Base-by-base conservation (phyloP, 2,888 invertebrate species). In the Lithodes maja region DNA sequence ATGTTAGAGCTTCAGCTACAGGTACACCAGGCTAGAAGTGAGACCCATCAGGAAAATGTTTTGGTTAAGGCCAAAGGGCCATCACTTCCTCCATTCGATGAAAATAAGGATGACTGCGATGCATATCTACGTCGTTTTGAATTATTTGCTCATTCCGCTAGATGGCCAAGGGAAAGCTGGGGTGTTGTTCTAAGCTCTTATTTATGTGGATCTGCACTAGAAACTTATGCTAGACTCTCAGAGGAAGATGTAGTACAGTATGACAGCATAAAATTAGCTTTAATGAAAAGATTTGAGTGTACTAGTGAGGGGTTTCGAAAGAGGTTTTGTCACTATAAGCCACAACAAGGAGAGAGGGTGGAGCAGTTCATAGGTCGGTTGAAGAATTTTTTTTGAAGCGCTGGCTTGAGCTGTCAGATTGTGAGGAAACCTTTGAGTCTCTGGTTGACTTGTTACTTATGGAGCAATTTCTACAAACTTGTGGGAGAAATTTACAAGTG, bases 171-270 rank as follows among this genome's bases (percentile, higher is more conserved):
- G 3, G 7, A 61, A 3, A 61, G 49, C 49, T 61, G 61, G 81
- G 81, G n/a, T 12, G 9, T 81, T 33, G 33, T 81, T 2, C 61
- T 81, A 2, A 81, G 81, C 17, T 71, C 83, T 12, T 49, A 68
- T 68, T 68, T 69, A 68, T n/a, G 15, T 71, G 71, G n/a, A 71
- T 9, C 71, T 71, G 71, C 71, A 3, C n/a, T n/a, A 71, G 71
- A 71, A n/a, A n/a, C 17, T 71, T 71, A 71, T 71, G 12, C 15
- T n/a, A 9, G 12, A n/a, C 17, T 71, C 3, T 71, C 71, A 15
- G 71, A 71, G n/a, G 54, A 79, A 49, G 79, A 79, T 33, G 79
- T 54, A n/a, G 50, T 52, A n/a, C 33, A 81, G 15, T 61, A 81
- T 81, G 79, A 79, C 5, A 79, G n/a, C 7, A 54, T 52, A 3